Conservation (phyloP, 2,888 invertebrate genomes). For the Anthophora plumipes region DNA sequence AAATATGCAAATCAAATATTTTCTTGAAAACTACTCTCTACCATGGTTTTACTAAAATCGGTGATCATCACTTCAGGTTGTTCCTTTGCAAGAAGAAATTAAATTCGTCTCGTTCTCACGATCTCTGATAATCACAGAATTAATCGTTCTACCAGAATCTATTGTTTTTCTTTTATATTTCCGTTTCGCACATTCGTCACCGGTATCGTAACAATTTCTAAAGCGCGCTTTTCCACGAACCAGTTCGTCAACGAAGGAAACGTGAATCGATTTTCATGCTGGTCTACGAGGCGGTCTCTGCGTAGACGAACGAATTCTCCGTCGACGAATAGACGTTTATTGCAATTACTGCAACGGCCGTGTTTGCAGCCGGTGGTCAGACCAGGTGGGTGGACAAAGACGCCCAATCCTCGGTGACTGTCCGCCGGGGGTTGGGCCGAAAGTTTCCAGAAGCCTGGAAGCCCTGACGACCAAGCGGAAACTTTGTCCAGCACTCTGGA, state of each 20-base stretch:
- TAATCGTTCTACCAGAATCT: no score
- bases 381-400: slow-evolving; percentile 72
- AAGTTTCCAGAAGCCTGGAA: slow-evolving; percentile 79
- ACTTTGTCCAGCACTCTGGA: slow-evolving; percentile 79
- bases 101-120: background rate
- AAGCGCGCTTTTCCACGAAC: slow-evolving; percentile 8
- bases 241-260: slow-evolving; percentile 4
- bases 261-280: slow-evolving; percentile 51
- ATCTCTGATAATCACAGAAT: no score
- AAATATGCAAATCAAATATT: no score
- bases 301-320: slow-evolving; percentile 70
- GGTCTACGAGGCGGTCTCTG: slow-evolving; percentile 31
- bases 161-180: background rate
- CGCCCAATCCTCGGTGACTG: slow-evolving; percentile 66
- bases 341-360: slow-evolving; percentile 76
- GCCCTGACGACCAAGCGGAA: slow-evolving; percentile 72
- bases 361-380: slow-evolving; percentile 67
- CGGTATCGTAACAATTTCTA: background rate
- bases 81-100: no score
- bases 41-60: no score
- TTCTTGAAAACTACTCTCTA: no score
- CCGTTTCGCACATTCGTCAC: background rate
- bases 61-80: no score
- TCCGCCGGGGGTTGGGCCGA: slow-evolving; percentile 71
- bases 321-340: slow-evolving; percentile 74